Conservation (phyloP, 2,797 vertebrate species). For the Antrozous pallidus region DNA sequence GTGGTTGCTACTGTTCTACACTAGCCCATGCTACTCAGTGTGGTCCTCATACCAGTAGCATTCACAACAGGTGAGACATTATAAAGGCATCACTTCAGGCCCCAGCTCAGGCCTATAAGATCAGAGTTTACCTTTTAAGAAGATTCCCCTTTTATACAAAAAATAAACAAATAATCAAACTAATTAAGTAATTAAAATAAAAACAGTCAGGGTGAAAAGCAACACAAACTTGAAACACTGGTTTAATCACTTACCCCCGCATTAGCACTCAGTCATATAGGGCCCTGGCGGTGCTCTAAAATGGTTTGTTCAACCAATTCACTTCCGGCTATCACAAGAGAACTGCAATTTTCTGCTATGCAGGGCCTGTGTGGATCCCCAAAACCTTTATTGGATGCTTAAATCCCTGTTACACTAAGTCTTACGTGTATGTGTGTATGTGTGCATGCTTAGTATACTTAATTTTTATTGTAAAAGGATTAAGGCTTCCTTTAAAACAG, state of each 20-base stretch:
- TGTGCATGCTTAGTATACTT: neutral
- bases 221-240: neutral
- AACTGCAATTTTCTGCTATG: neutral
- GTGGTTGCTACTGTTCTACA: neutral
- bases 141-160: neutral
- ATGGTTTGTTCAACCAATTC: neutral
- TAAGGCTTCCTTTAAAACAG: slow-evolving; percentile 3
- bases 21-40: neutral
- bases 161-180: neutral
- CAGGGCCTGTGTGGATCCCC: neutral
- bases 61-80: neutral
- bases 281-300: neutral
- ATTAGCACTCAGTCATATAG: neutral
- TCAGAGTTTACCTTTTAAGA: neutral
- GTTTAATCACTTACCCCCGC: neutral
- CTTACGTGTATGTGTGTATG: neutral
- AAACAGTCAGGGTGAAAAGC: neutral
- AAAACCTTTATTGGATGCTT: neutral
- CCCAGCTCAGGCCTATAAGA: neutral
- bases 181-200: neutral
- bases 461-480: slow-evolving; percentile 37
- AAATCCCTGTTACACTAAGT: neutral
- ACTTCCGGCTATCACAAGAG: neutral
- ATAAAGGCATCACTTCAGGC: neutral
- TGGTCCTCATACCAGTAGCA: neutral